These are phyloP conservation scores for Eurystomus glaucurus DNA, from an alignment of 2,797 vertebrate species.

Conservation along the genomic window DNA sequence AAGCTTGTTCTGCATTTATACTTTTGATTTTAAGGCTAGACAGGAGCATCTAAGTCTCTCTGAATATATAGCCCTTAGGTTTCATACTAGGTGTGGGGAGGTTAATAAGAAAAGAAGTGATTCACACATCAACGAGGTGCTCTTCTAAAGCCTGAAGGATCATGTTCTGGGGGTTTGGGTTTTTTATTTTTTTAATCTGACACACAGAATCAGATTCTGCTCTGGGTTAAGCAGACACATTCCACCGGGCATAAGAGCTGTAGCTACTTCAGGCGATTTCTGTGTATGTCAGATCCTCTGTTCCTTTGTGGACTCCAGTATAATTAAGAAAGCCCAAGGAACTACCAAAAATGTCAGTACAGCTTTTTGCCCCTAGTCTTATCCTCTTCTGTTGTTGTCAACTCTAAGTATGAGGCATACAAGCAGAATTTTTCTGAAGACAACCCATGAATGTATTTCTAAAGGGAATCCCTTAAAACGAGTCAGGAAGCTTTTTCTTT, in stretches of 20 bases:
- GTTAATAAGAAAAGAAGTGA: conserved; percentile 16
- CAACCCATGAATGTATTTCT: background rate
- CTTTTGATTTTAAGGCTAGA: background rate
- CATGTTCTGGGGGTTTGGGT: background rate
- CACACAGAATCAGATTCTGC: conserved; percentile 6
- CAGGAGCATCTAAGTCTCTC: background rate
- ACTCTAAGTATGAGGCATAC: background rate
- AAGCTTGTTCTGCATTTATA: background rate
- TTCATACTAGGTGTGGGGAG: background rate
- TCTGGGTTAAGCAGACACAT: background rate
- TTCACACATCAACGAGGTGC: background rate
- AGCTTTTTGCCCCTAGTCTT: background rate
- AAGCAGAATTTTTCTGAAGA: background rate
- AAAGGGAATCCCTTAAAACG: background rate
- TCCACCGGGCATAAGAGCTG: background rate
- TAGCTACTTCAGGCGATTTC: background rate
- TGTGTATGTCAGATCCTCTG: background rate
- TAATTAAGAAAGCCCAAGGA: conserved; percentile 33
- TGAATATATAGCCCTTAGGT: background rate
- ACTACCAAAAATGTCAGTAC: conserved; percentile 15
- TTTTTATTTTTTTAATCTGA: background rate
- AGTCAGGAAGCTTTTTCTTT: background rate
- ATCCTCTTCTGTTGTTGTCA: background rate
- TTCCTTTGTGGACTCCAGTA: conserved; percentile 1
- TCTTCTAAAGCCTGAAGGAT: conserved; percentile 4